phyloP scores from a whole-genome alignment of 2,888 invertebrate species.

The Lasioglossum oenotherae region DNA sequence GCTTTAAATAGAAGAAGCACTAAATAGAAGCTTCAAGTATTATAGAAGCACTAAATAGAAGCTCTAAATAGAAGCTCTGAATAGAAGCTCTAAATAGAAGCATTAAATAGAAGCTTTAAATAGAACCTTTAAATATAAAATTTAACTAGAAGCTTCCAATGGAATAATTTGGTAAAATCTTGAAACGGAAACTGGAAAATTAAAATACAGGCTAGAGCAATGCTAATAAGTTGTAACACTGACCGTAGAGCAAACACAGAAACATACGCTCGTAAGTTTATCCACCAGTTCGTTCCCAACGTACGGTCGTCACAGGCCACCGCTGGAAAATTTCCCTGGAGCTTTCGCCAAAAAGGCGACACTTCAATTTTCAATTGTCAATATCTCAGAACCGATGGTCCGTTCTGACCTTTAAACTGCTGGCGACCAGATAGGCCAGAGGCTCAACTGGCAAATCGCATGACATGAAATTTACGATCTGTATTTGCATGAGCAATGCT shows the following conservation, averaged over 20 bases:
- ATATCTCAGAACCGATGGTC: neutral
- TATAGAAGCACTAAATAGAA: no score
- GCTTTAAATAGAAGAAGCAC: no score
- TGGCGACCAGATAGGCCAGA: neutral
- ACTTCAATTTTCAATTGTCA: slow-evolving; percentile 3
- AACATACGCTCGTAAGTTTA: neutral
- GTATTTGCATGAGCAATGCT: neutral
- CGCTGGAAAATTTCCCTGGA: neutral
- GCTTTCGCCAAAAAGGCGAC: neutral
- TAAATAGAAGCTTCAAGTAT: no score
- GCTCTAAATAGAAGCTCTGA: no score
- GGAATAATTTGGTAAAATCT: neutral
- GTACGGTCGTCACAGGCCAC: neutral
- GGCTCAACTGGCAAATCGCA: neutral
- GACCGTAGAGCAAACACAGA: neutral
- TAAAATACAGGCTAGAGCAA: neutral
- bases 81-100: no score
- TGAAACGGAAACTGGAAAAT: neutral
- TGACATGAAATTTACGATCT: neutral
- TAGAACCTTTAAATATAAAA: neutral
- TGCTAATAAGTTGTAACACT: neutral
- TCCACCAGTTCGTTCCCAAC: neutral
- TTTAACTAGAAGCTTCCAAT: neutral
- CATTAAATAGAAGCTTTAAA: neutral
- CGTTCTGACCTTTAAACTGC: neutral